phyloP scores from a whole-genome alignment of 2,888 invertebrate genomes.

The Acanthopleura granulata region DNA sequence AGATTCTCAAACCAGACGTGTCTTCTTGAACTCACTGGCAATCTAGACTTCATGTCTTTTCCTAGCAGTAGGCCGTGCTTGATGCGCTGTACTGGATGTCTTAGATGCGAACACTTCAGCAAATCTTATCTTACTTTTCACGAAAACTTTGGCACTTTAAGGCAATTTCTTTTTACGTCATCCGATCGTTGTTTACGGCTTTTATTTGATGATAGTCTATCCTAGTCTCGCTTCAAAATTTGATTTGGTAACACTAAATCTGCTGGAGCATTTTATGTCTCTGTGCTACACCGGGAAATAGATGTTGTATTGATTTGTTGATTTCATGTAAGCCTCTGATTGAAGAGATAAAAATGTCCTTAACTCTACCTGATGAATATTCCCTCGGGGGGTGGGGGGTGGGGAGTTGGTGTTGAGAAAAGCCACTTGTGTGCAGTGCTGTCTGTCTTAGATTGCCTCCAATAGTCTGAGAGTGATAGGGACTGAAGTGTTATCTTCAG shows the following conservation, averaged over 20 bases:
- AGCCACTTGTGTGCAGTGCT: not conserved
- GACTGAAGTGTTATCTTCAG: not conserved
- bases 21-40: too few relatives aligned
- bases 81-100: too few relatives aligned
- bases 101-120: too few relatives aligned
- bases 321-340: not conserved
- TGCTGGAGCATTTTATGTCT: not conserved
- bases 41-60: too few relatives aligned
- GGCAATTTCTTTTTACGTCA: too few relatives aligned
- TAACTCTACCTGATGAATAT: not conserved
- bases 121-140: too few relatives aligned
- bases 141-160: too few relatives aligned
- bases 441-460: not conserved
- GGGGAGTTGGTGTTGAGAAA: not conserved
- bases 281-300: not conserved
- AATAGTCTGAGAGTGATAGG: not conserved
- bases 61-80: too few relatives aligned
- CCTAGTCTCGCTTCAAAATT: too few relatives aligned
- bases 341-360: conserved; percentile 3
- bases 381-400: not conserved
- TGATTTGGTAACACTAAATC: not conserved
- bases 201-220: too few relatives aligned
- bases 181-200: too few relatives aligned
- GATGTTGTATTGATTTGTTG: not conserved
- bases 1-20: too few relatives aligned